Evolutionary conservation across 2,113 vertebrate species (phyloP), one percentile per base, ranked within the genome.

Genomic region (Cinclus mexicanus): DNA sequence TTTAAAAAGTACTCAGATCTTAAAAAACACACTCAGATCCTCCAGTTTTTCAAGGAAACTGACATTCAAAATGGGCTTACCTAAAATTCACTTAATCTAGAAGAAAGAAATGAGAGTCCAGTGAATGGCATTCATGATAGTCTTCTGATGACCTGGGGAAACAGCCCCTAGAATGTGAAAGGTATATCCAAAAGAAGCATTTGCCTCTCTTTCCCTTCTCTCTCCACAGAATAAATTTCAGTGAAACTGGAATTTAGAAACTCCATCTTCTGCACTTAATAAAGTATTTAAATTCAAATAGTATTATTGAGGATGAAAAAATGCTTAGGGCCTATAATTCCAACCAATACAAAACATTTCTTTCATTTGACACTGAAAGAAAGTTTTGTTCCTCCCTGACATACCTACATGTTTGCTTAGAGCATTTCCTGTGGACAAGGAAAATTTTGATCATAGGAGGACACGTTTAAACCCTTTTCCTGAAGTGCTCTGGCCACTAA

Each of bases 401-500:
- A 18, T 47, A 29, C 21, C 7, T 67, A 3, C 2, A 4, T 12
- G 31, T 57, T 49, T 8, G 14, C 52, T 67, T 31, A 59, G 12
- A 78, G 22, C 52, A 67, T 65, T 70, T 85, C 24, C 68, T 72
- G 15, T 60, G 44, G 41, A 64, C 14, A 50, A 50, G 21, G 16
- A 13, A 37, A 79, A 16, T 42, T 89, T 56, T 39, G 14, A 11
- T 64, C 17, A 2, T 42, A 64, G 57, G 10, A 68, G 9, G 25
- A 4, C 25, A 22, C 3, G 5, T 42, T 86, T 50, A 42, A 83
- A 44, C 1, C 6, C 10, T 83, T 83, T 83, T 77, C 10, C 14
- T 6, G 5, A 19, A 64, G 21, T 0, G 0, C 14, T 82, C 28
- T 67, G 25, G 14, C 49, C 29, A 35, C 13, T 23, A 33, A 71